Conservation (phyloP, 2,797 vertebrate genomes). For the Coendou prehensilis region DNA sequence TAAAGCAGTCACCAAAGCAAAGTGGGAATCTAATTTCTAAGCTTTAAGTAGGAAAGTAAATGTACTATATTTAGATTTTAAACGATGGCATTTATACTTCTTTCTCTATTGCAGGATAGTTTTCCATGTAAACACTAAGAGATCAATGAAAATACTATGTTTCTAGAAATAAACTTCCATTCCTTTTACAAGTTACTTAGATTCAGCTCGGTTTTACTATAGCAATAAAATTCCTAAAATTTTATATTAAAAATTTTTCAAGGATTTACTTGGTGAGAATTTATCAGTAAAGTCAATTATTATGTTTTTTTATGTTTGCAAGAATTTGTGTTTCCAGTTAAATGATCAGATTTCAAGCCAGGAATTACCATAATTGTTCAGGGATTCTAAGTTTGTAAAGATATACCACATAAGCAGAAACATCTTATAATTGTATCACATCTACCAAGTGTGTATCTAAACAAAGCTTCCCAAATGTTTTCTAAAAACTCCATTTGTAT, state of each 20-base stretch:
- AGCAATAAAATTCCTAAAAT: conserved; percentile 53
- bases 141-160: conserved; percentile 5
- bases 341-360: conserved; percentile 32
- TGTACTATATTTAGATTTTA: conserved; percentile 30
- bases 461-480: conserved; percentile 15
- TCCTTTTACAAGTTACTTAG: conserved; percentile 25
- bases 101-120: neutral
- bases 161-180: conserved; percentile 43
- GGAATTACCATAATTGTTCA: conserved; percentile 10
- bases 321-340: conserved; percentile 24
- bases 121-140: conserved; percentile 9
- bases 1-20: conserved; percentile 28
- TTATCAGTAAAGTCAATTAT: neutral
- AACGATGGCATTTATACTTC: conserved; percentile 50
- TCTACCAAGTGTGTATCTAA: conserved; percentile 23
- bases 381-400: conserved; percentile 52
- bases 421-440: conserved; percentile 31
- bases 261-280: neutral
- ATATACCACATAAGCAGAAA: conserved; percentile 44
- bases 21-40: conserved; percentile 54
- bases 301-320: neutral
- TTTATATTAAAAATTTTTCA: conserved; percentile 44
- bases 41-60: conserved; percentile 58
- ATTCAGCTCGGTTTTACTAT: conserved; percentile 28
- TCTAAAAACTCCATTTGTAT: conserved; percentile 24